phyloP scores from a whole-genome alignment of 2,888 invertebrate genomes.

The Epicampocera succincta region DNA sequence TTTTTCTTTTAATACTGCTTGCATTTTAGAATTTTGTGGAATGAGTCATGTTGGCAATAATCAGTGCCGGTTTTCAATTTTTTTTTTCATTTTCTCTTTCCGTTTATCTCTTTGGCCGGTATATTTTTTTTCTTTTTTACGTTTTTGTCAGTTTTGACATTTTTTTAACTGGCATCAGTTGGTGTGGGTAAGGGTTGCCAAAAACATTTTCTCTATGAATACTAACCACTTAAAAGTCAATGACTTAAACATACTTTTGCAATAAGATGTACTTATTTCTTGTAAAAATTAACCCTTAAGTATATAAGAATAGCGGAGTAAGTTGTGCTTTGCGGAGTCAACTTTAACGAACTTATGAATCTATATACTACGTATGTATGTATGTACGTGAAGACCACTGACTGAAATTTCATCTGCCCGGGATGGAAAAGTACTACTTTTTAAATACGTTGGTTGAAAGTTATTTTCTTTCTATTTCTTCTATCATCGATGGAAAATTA shows the following conservation, averaged over 20 bases:
- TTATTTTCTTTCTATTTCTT: too few species aligned
- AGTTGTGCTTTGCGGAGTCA: too few species aligned
- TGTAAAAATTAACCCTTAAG: slow-evolving; percentile 18
- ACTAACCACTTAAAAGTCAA: slow-evolving; percentile 53
- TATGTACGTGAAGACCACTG: too few species aligned
- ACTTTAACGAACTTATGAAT: too few species aligned
- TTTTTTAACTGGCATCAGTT: slow-evolving; percentile 38
- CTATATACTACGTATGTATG: too few species aligned
- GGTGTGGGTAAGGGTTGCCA: slow-evolving; percentile 49
- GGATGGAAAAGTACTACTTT: too few species aligned
- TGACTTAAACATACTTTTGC: slow-evolving; percentile 8
- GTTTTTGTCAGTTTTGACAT: slow-evolving; percentile 59
- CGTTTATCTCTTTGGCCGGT: slow-evolving; percentile 39
- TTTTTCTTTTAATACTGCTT: slow-evolving; percentile 55
- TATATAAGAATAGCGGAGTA: background rate
- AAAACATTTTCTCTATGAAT: background rate
- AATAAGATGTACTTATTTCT: background rate
- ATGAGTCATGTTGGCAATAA: slow-evolving; percentile 66
- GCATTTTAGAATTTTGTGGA: slow-evolving; percentile 63
- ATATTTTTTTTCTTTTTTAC: slow-evolving; percentile 22
- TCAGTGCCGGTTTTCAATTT: slow-evolving; percentile 64
- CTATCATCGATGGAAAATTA: too few species aligned
- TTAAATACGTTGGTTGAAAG: too few species aligned
- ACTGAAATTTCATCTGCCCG: too few species aligned
- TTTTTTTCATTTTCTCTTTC: slow-evolving; percentile 17